These are phyloP conservation scores for Odontamblyopus rebecca DNA, from an alignment of 2,797 vertebrate genomes.

Conservation along the genomic window DNA sequence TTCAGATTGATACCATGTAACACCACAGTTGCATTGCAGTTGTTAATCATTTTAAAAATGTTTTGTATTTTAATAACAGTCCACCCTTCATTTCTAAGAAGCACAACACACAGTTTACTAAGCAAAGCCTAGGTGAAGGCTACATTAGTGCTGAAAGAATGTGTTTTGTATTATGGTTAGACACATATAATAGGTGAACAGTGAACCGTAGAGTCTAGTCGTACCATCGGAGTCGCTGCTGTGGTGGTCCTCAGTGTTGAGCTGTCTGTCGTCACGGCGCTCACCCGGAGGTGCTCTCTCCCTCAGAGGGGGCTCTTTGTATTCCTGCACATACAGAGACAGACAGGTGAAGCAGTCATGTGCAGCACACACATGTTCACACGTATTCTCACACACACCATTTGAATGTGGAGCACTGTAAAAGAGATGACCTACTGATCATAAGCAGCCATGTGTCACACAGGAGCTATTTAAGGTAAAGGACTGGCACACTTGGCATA, in stretches of 20 bases:
- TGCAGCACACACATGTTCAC: constrained; percentile 26
- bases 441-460: constrained; percentile 17
- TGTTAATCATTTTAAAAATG: too few relatives aligned
- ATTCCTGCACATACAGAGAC: constrained; percentile 50
- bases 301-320: constrained; percentile 56
- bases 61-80: too few relatives aligned
- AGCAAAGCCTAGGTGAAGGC: background rate
- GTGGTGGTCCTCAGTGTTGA: constrained; percentile 72
- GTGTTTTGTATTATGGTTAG: background rate
- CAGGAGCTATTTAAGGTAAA: constrained; percentile 61
- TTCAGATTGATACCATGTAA: background rate
- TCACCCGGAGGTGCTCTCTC: constrained; percentile 56
- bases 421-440: constrained; percentile 41
- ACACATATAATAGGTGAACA: background rate
- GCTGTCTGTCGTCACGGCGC: constrained; percentile 61
- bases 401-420: constrained; percentile 47
- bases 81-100: too few relatives aligned
- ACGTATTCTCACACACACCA: constrained; percentile 15
- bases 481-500: constrained; percentile 43
- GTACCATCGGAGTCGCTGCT: constrained; percentile 81
- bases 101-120: background rate
- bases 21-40: background rate
- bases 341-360: constrained; percentile 15
- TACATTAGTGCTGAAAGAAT: background rate
- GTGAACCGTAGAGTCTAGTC: constrained; percentile 12